Evolutionary conservation across 2,113 vertebrate genomes (phyloP).

Genomic region (Sapayoa aenigma): DNA sequence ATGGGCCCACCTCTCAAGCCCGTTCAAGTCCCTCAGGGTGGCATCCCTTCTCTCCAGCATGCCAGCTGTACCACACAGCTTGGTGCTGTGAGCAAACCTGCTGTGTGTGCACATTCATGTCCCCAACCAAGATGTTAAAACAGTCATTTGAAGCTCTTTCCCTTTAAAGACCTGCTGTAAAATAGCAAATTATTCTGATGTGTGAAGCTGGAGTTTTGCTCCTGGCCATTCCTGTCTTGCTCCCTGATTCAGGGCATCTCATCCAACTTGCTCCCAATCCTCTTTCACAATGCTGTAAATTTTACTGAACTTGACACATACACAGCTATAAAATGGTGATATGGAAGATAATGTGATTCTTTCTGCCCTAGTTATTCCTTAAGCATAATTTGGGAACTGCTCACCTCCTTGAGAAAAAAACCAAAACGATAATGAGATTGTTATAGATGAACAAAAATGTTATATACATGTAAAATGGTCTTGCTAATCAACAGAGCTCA

Average conservation of each 20-base stretch:
- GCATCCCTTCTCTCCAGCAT: not conserved
- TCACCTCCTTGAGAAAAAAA: not conserved
- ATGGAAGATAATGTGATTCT: not conserved
- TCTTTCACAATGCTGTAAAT: not conserved
- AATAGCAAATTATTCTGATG: not conserved
- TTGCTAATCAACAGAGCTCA: conserved; percentile 57
- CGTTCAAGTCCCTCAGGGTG: not conserved
- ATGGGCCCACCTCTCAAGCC: too few species aligned
- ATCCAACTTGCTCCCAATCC: not conserved
- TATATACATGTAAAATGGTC: conserved; percentile 38
- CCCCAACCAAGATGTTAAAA: not conserved
- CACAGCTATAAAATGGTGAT: not conserved
- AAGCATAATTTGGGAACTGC: not conserved
- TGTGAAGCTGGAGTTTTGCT: not conserved
- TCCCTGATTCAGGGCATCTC: not conserved
- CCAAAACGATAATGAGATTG: conserved; percentile 2
- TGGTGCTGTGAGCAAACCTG: not conserved
- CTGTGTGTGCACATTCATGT: too few species aligned
- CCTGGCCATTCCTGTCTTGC: not conserved
- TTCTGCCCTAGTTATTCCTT: conserved; percentile 23
- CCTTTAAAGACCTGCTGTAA: not conserved
- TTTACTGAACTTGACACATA: not conserved
- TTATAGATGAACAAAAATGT: conserved; percentile 44
- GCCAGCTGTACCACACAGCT: not conserved
- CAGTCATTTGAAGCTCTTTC: not conserved